A percentile compares a stretch with the other conserved stretches of the same genome.
Evolutionary conservation across 2,113 vertebrate species (phyloP).

Genomic region (Ibidorhyncha struthersii): DNA sequence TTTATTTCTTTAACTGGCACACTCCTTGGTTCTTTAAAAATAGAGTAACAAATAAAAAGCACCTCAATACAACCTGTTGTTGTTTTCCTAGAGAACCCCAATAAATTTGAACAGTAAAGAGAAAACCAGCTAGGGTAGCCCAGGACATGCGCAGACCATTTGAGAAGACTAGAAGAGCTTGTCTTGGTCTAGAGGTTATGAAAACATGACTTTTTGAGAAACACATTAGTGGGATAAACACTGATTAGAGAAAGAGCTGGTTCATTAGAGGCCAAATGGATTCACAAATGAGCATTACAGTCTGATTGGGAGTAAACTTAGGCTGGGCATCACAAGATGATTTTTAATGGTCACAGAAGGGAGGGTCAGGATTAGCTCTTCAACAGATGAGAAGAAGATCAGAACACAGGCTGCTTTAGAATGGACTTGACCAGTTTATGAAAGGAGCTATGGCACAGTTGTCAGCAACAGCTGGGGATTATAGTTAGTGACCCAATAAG

Average conservation of each 20-base stretch:
- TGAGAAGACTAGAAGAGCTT: background rate
- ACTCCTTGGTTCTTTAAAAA: background rate
- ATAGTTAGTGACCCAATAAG: background rate
- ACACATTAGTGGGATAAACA: background rate
- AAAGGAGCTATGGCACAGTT: background rate
- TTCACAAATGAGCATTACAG: background rate
- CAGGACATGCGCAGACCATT: background rate
- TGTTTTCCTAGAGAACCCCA: background rate
- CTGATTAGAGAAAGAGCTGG: background rate
- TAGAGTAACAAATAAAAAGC: background rate
- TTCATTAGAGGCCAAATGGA: background rate
- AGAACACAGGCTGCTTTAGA: background rate
- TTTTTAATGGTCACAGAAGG: background rate
- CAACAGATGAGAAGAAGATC: background rate
- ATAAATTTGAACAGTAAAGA: background rate
- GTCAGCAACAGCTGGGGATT: background rate
- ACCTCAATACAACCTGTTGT: background rate
- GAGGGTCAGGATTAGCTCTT: background rate
- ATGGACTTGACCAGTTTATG: background rate
- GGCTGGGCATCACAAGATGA: background rate
- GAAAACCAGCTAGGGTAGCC: background rate
- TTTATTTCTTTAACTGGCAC: slow-evolving; percentile 77
- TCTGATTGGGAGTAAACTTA: background rate
- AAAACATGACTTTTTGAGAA: background rate
- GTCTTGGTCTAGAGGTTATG: background rate